Evolutionary conservation across 2,113 vertebrate species (phyloP).

Genomic region (Poeciliopsis turrubarensis): DNA sequence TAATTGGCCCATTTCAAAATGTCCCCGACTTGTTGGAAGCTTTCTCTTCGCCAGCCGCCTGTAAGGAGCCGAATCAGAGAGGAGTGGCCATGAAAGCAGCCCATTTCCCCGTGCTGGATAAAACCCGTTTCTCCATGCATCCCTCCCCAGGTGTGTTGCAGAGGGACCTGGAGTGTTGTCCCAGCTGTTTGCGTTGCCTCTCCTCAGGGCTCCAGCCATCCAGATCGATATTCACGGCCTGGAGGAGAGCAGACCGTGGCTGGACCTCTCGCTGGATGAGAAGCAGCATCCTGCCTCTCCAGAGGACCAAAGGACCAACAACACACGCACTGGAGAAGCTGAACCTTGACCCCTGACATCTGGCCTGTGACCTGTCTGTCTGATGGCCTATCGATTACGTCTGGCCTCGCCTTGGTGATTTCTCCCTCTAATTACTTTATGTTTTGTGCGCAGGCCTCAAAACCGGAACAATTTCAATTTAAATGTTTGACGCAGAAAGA

Average conservation of each 20-base stretch:
- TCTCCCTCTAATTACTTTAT: conserved; percentile 77
- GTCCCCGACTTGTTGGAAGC: background rate
- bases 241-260: conserved; percentile 57
- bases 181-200: conserved; percentile 64
- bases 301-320: conserved; percentile 46
- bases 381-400: conserved; percentile 85
- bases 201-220: conserved; percentile 67
- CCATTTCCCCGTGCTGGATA: conserved; percentile 10
- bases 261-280: conserved; percentile 63
- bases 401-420: conserved; percentile 76
- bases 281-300: conserved; percentile 75
- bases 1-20: background rate
- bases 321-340: conserved; percentile 47
- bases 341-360: conserved; percentile 76
- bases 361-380: conserved; percentile 78
- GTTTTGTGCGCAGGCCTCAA: conserved; percentile 54
- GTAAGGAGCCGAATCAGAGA: conserved; percentile 8
- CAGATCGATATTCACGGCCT: conserved; percentile 74
- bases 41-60: conserved; percentile 9
- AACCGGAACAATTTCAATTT: conserved; percentile 11
- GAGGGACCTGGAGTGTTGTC: conserved; percentile 54
- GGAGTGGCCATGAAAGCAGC: background rate
- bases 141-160: conserved; percentile 44
- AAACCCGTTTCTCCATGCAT: conserved; percentile 15
- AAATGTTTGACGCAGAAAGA: conserved; percentile 9